phyloP scores from a whole-genome alignment of 1,140 invertebrate species.

The Littorina saxatilis region DNA sequence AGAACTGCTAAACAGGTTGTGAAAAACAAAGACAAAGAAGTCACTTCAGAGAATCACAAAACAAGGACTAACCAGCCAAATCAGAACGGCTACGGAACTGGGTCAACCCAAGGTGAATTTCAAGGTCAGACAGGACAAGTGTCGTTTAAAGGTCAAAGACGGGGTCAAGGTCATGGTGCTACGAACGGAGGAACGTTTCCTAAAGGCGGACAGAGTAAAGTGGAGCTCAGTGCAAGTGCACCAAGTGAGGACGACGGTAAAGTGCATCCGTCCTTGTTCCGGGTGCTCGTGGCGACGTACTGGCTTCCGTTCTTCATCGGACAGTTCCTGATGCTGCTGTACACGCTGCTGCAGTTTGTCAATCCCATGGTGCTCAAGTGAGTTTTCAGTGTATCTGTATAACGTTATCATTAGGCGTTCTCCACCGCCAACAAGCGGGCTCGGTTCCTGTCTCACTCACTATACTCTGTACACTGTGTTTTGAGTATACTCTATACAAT shows the following conservation, averaged over 20 bases:
- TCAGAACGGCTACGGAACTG: no score
- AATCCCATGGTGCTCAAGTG: conserved; percentile 11
- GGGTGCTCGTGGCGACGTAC: not conserved
- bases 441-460: not conserved
- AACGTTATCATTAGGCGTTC: no score
- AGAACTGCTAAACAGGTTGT: no score
- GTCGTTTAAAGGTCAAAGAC: no score
- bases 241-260: not conserved
- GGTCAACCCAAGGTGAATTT: no score
- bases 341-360: conserved; percentile 24
- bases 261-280: conserved; percentile 12
- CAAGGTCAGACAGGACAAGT: no score
- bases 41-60: no score
- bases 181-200: not conserved
- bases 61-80: no score
- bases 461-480: not conserved
- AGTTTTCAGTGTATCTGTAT: not conserved
- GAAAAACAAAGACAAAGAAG: no score
- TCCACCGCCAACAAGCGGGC: no score
- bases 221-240: not conserved
- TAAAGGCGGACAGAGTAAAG: not conserved
- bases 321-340: conserved; percentile 3
- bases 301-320: not conserved
- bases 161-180: not conserved
- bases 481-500: no score